Evolutionary conservation across 2,113 vertebrate genomes (phyloP).

Genomic region (Tetrao urogallus): DNA sequence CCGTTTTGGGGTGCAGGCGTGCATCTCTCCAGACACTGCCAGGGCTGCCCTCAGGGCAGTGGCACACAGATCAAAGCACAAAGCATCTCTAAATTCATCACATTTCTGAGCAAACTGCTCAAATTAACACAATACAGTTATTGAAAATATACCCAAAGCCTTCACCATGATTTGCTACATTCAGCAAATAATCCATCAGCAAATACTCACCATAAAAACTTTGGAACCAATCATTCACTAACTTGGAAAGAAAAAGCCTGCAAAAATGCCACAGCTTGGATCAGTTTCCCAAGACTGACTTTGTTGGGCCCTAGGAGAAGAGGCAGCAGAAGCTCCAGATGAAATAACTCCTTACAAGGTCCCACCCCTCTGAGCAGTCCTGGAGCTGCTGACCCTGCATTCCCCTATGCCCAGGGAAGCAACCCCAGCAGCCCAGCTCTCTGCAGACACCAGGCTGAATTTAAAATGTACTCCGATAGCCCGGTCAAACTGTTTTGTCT

Average conservation of each 20-base stretch:
- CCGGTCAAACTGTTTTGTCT: constrained; percentile 43
- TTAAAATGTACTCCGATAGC: constrained; percentile 10
- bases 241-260: not conserved
- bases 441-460: not conserved
- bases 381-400: fast-evolving
- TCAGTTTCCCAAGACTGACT: not conserved
- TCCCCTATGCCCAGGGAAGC: fast-evolving
- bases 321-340: not conserved
- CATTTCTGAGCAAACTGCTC: not conserved
- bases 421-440: not conserved
- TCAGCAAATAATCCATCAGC: not conserved
- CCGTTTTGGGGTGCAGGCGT: too few species aligned
- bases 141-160: not conserved
- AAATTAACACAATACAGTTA: not conserved
- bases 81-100: not conserved
- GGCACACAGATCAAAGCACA: not conserved
- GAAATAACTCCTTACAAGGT: not conserved
- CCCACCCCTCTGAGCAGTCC: not conserved
- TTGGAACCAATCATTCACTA: fast-evolving
- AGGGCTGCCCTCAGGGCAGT: not conserved
- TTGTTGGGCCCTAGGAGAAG: not conserved
- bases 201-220: not conserved
- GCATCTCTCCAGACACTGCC: not conserved
- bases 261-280: not conserved
- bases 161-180: not conserved